Conservation (phyloP, 2,797 vertebrate genomes). For the Coregonus suidteri region DNA sequence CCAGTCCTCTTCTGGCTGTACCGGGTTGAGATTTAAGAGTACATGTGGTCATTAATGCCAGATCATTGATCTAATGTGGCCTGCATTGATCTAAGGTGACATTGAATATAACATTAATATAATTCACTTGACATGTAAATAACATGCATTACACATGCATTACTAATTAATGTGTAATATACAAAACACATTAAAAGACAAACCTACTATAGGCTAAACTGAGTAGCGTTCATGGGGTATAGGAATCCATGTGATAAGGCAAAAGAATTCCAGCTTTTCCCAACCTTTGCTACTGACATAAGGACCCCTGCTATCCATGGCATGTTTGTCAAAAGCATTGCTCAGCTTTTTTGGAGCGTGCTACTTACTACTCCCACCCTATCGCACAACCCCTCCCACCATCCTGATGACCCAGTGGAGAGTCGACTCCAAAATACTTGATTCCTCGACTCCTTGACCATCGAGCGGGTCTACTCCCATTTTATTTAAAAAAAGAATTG, state of each 20-base stretch:
- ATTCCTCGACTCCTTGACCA: no score
- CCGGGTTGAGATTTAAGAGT: no score
- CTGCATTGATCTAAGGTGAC: no score
- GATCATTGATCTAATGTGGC: no score
- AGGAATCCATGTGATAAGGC: conserved; percentile 18
- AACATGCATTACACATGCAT: neutral
- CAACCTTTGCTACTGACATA: conserved; percentile 42
- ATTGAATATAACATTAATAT: no score
- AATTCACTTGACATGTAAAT: neutral
- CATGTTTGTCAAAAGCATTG: conserved; percentile 55
- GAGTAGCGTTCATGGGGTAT: neutral
- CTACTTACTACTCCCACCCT: conserved; percentile 20
- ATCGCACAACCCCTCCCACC: conserved; percentile 7
- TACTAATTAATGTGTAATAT: neutral
- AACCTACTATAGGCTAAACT: neutral
- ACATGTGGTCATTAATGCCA: no score
- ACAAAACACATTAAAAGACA: neutral
- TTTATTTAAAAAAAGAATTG: no score
- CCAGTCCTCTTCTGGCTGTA: no score
- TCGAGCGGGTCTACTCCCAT: no score
- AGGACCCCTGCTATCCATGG: conserved; percentile 40
- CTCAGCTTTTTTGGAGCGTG: conserved; percentile 64
- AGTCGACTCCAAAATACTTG: no score
- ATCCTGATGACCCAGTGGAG: conserved; percentile 15
- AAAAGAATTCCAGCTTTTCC: conserved; percentile 32